Conservation (phyloP, 1,140 invertebrate species). For the Glomeris maerens region DNA sequence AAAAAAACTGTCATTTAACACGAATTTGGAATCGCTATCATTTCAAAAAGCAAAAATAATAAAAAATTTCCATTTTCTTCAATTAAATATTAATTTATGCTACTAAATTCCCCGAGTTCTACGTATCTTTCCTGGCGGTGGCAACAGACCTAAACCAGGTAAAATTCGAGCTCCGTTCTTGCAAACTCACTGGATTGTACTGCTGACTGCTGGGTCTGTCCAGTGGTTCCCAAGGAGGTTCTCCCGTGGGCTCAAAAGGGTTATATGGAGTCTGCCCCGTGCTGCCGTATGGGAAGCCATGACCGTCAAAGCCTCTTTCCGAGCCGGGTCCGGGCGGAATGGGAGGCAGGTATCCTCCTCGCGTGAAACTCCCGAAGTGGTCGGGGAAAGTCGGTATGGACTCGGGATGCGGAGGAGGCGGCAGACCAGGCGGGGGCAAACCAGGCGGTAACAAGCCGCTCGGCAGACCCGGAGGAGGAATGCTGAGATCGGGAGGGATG, state of each 20-base stretch:
- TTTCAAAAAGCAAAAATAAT: no score
- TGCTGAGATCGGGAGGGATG: constrained; percentile 45
- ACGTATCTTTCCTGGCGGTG: no score
- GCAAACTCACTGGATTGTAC: constrained; percentile 1
- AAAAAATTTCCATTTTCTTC: constrained; percentile 8
- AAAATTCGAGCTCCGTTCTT: no score
- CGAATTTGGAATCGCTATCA: no score
- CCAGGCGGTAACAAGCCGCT: constrained; percentile 32
- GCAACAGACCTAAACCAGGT: no score
- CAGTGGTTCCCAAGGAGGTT: constrained; percentile 7
- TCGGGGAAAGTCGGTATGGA: constrained; percentile 22
- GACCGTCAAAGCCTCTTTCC: constrained; percentile 7
- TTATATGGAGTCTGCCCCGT: constrained; percentile 40
- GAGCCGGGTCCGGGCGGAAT: not conserved
- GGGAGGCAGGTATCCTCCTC: constrained; percentile 8
- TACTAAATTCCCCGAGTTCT: not conserved
- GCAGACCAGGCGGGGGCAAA: constrained; percentile 36
- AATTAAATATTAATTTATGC: constrained; percentile 3
- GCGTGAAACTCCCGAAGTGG: constrained; percentile 6
- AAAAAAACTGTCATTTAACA: no score
- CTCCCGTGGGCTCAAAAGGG: constrained; percentile 5
- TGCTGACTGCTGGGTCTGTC: constrained; percentile 4
- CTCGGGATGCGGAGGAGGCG: constrained; percentile 29
- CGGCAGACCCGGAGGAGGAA: constrained; percentile 43
- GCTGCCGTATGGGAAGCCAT: constrained; percentile 19